Evolutionary conservation across 2,113 vertebrate genomes (phyloP).

Genomic region (Emydura subglobosa): DNA sequence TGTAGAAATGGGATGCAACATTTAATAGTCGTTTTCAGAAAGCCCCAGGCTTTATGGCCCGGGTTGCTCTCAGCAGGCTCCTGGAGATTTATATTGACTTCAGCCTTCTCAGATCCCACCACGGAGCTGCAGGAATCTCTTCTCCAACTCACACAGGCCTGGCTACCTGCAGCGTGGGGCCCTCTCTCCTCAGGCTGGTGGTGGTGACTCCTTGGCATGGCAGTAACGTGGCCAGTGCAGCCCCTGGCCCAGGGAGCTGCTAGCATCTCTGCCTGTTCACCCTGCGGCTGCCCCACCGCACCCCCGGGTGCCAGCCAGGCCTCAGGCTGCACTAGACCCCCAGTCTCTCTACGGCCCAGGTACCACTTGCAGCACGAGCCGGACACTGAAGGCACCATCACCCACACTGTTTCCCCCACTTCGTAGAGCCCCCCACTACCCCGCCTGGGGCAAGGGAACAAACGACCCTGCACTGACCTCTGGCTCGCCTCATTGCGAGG

Average conservation of each 20-base stretch:
- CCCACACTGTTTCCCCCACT: too few relatives aligned
- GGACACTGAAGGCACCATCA: neutral
- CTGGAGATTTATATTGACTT: neutral
- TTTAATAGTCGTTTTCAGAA: neutral
- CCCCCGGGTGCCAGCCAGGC: too few relatives aligned
- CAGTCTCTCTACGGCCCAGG: neutral
- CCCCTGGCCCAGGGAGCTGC: too few relatives aligned
- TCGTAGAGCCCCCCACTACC: too few relatives aligned
- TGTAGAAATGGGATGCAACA: too few relatives aligned
- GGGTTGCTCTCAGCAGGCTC: neutral
- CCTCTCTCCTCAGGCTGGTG: too few relatives aligned
- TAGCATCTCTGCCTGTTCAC: neutral
- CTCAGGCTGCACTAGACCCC: neutral
- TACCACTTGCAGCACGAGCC: too few relatives aligned
- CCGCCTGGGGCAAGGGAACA: neutral
- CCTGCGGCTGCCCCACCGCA: neutral
- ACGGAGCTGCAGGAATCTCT: neutral
- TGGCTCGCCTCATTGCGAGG: too few relatives aligned
- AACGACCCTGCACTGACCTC: too few relatives aligned
- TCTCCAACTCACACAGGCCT: neutral
- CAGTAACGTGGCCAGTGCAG: neutral
- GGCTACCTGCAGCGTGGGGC: too few relatives aligned
- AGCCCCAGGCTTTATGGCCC: too few relatives aligned
- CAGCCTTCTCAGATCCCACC: neutral
- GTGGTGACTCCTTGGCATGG: too few relatives aligned